Conservation (phyloP, 2,797 vertebrate species). For the Halcyon smyrnensis region DNA sequence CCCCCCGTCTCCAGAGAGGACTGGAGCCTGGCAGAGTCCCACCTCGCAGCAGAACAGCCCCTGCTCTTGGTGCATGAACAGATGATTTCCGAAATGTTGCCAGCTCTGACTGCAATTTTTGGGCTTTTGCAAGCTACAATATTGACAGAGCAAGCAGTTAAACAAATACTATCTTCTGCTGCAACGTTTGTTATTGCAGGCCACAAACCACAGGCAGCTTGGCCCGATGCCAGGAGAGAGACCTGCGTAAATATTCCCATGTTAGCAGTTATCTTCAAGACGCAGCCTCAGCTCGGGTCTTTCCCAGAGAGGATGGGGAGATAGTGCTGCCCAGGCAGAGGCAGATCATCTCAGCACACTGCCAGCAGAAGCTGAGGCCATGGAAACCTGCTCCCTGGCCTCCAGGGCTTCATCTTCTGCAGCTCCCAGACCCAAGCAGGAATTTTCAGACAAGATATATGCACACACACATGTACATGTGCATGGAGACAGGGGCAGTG, state of each 20-base stretch:
- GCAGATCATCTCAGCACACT: background rate
- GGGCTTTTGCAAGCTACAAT: conserved; percentile 41
- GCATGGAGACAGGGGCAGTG: background rate
- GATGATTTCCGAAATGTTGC: background rate
- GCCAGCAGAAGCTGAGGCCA: background rate
- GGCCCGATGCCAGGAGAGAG: conserved; percentile 37
- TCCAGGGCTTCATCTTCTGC: background rate
- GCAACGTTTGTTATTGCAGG: conserved; percentile 26
- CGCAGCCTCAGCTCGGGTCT: background rate
- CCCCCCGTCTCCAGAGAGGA: background rate
- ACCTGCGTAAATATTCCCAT: conserved; percentile 36
- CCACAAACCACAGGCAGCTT: conserved; percentile 59
- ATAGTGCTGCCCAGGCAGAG: background rate
- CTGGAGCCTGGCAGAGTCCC: background rate
- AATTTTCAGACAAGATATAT: background rate
- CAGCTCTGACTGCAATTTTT: conserved; percentile 5
- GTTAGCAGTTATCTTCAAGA: conserved; percentile 19
- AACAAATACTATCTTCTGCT: conserved; percentile 49
- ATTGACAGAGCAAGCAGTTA: conserved; percentile 56
- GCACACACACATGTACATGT: accelerated
- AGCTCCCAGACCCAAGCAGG: background rate
- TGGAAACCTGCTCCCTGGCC: background rate
- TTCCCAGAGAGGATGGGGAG: background rate
- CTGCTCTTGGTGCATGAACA: background rate
- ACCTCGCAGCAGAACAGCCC: background rate